Percentiles rank a stretch among this genome's conserved stretches.
Conservation (phyloP, 2,797 vertebrate genomes). For the Okamejei kenojei region DNA sequence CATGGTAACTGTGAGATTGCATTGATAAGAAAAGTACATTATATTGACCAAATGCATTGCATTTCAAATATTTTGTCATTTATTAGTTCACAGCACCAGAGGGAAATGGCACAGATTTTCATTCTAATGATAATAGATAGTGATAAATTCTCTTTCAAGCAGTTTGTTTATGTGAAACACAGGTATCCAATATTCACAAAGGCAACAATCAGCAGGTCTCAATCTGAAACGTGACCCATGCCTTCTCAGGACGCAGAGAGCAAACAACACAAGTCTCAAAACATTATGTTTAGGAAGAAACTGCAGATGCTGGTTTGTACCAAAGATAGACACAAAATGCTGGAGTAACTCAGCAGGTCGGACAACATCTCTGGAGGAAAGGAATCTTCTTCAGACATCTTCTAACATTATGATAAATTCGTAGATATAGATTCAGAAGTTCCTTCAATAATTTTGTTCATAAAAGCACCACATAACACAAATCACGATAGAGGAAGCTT, state of each 20-base stretch:
- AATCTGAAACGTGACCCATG: too few species aligned
- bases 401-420: not conserved
- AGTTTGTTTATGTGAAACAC: not conserved
- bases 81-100: not conserved
- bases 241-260: not conserved
- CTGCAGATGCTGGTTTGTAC: too few species aligned
- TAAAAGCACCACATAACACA: not conserved
- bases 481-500: not conserved
- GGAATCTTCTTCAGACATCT: too few species aligned
- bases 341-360: too few species aligned
- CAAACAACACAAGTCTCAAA: not conserved
- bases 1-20: slow-evolving; percentile 1
- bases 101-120: not conserved
- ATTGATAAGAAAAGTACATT: not conserved
- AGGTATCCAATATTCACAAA: not conserved
- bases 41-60: not conserved
- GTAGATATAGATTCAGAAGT: not conserved
- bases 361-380: too few species aligned
- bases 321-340: too few species aligned
- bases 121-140: not conserved
- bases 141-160: not conserved
- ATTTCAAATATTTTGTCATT: slow-evolving; percentile 3
- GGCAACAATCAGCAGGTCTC: not conserved
- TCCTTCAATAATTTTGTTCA: not conserved
- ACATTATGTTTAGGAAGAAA: not conserved